phyloP scores from a whole-genome alignment of 1,140 invertebrate genomes.

The Leucophenga varia region DNA sequence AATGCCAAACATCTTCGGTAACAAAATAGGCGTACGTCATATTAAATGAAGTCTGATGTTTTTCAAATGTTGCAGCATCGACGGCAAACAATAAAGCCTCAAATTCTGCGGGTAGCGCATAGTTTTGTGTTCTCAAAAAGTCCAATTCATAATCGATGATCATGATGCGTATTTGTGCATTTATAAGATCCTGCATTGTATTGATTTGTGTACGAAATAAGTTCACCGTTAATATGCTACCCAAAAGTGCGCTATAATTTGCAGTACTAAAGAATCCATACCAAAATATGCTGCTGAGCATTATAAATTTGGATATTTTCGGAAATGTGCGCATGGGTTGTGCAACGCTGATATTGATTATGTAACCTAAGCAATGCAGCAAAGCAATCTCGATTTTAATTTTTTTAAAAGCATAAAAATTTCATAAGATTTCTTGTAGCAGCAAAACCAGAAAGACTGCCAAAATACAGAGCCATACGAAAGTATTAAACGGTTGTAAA shows the following conservation, averaged over 20 bases:
- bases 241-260: constrained; percentile 43
- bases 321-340: constrained; percentile 24
- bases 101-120: constrained; percentile 20
- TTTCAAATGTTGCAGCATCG: constrained; percentile 17
- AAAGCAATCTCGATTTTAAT: constrained; percentile 5
- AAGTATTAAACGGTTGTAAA: constrained; percentile 29
- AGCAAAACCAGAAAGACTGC: too few species aligned
- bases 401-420: too few species aligned
- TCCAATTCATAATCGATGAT: constrained; percentile 34
- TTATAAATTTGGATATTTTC: constrained; percentile 20
- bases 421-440: too few species aligned
- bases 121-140: constrained; percentile 6
- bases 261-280: constrained; percentile 42
- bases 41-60: constrained; percentile 29
- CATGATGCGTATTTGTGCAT: constrained; percentile 29
- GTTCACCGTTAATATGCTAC: constrained; percentile 43
- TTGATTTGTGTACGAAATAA: constrained; percentile 33
- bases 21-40: constrained; percentile 34
- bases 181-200: constrained; percentile 34
- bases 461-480: constrained; percentile 27
- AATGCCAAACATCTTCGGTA: constrained; percentile 39
- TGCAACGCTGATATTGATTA: constrained; percentile 35
- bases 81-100: constrained; percentile 26
- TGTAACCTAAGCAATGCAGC: constrained; percentile 33
- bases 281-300: constrained; percentile 32